Evolutionary conservation across 1,140 invertebrate genomes (phyloP).

Genomic region (Chironomus tepperi): DNA sequence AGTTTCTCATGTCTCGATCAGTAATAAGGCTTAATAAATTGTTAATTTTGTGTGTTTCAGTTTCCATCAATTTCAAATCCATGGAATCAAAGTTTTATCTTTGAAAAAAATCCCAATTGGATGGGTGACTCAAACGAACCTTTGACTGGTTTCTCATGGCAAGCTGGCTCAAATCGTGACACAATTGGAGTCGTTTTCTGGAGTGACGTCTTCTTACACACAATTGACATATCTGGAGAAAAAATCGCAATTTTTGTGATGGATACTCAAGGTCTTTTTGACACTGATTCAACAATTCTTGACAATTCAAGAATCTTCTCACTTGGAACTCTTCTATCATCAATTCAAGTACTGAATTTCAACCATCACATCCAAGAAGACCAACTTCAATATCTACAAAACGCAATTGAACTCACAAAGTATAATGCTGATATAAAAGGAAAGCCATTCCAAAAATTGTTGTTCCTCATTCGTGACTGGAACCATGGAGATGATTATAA

Average conservation of each 20-base stretch:
- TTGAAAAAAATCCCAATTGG: constrained; percentile 36
- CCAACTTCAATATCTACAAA: constrained; percentile 55
- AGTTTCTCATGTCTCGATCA: not conserved
- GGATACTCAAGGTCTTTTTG: constrained; percentile 66
- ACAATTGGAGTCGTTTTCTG: constrained; percentile 63
- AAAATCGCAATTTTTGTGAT: constrained; percentile 52
- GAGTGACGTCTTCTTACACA: constrained; percentile 54
- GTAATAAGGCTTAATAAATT: too few species aligned
- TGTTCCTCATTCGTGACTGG: constrained; percentile 53
- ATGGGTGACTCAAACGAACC: constrained; percentile 42
- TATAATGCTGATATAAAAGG: constrained; percentile 55
- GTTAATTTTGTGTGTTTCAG: too few species aligned
- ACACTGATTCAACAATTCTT: constrained; percentile 56
- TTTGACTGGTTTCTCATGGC: constrained; percentile 42
- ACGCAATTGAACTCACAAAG: constrained; percentile 65
- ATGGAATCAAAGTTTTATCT: not conserved
- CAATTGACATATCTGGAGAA: constrained; percentile 37
- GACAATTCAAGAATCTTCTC: constrained; percentile 64
- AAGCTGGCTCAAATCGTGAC: constrained; percentile 53
- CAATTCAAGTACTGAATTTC: too few species aligned
- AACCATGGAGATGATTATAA: not conserved
- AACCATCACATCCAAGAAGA: constrained; percentile 60
- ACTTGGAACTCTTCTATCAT: constrained; percentile 54
- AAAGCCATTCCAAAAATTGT: constrained; percentile 58
- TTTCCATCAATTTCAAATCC: not conserved